Conservation (phyloP, 2,113 vertebrate genomes). For the Trogon melanurus region DNA sequence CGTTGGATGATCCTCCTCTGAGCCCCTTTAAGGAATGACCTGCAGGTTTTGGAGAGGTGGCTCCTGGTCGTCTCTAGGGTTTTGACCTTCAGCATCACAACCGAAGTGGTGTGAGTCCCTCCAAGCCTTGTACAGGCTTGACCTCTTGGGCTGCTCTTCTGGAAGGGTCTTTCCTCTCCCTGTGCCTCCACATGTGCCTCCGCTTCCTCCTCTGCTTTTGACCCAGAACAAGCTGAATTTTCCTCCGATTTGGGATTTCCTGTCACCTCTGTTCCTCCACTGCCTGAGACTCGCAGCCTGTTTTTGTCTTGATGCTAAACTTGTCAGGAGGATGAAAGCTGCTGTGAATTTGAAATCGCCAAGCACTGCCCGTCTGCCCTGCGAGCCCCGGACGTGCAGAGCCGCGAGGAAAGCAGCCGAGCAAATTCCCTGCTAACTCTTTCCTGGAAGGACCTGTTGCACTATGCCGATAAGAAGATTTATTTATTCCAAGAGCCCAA, state of each 20-base stretch:
- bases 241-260: conserved; percentile 17
- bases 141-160: neutral
- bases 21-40: neutral
- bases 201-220: neutral
- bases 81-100: neutral
- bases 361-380: neutral
- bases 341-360: neutral
- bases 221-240: neutral
- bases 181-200: neutral
- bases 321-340: neutral
- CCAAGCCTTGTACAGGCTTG: neutral
- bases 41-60: neutral
- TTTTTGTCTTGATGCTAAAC: neutral
- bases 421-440: neutral
- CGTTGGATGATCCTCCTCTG: rapidly evolving
- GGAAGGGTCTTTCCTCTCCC: neutral
- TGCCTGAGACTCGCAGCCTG: neutral
- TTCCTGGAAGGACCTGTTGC: neutral
- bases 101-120: rapidly evolving
- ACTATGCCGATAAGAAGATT: neutral
- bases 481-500: neutral
- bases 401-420: rapidly evolving
- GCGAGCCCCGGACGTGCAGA: neutral
- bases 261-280: neutral
- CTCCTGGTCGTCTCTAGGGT: neutral